Base-by-base conservation (phyloP, 2,888 invertebrate species). In the Oscheius sp. region DNA sequence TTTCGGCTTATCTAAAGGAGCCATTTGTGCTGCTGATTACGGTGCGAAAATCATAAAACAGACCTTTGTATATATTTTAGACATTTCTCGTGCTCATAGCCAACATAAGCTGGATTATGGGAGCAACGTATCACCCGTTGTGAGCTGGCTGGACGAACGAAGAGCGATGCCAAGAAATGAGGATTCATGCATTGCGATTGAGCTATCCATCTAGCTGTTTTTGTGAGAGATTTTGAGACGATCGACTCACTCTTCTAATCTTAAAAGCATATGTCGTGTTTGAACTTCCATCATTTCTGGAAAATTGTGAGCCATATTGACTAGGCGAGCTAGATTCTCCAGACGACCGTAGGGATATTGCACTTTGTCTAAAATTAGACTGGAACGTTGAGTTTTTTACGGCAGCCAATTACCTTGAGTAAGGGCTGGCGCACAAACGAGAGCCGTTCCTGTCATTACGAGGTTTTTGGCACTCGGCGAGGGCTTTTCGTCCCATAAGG, bases 31-130 rank as follows among this genome's bases (percentile, higher is more conserved):
- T n/a, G n/a, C n/a, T n/a, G n/a, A n/a, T n/a, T 8, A 37, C 37
- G n/a, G n/a, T n/a, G n/a, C n/a, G n/a, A n/a, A n/a, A n/a, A n/a
- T n/a, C n/a, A n/a, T 12, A 27, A 29, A 2, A 17, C 46, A 1
- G 6, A 66, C 66, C 34, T 39, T 17, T 66, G 53, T 12, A 66
- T 57, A 45, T 66, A 66, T 55, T 34, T 20, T 12, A 66, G 17
- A 55, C 66, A 66, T 25, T 50, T 66, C 20, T 66, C 66, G 2
- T 66, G 57, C 33, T 64, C 64, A 12, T 64, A 48, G 3, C 64
- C 80, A 17, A 74, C 68, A 52, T 75, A 73, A 3, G 82, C 83
- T 10, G 83, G 83, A 71, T 84, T 82, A 71, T 84, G 84, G 2
- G 71, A 79, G 67, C 84, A 84, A 1, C 46, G 31, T 5, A 76